Conservation (phyloP, 2,113 vertebrate species). For the Melanocharis versteri region DNA sequence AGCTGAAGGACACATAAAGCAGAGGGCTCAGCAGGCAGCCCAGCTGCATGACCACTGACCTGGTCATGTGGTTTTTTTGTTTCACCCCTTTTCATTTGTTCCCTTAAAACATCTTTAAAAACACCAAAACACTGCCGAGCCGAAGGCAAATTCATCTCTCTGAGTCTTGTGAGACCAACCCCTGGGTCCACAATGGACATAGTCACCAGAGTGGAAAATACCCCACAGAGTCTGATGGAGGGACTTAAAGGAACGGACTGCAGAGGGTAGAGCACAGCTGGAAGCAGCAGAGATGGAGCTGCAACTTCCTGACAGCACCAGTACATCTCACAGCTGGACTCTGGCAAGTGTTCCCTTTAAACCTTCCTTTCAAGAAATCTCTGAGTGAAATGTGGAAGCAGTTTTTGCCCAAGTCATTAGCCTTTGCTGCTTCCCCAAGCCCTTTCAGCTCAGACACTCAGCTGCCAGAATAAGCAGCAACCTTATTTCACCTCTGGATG, state of each 20-base stretch:
- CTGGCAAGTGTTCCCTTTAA: background rate
- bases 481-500: background rate
- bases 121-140: background rate
- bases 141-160: background rate
- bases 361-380: background rate
- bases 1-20: background rate
- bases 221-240: background rate
- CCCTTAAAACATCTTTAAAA: background rate
- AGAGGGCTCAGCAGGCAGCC: background rate
- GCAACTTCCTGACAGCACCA: background rate
- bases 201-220: background rate
- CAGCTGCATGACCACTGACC: accelerated
- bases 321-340: background rate
- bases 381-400: background rate
- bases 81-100: background rate
- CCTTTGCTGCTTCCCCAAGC: background rate
- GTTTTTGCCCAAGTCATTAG: background rate
- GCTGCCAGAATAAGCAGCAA: background rate
- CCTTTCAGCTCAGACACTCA: background rate
- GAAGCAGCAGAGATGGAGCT: background rate
- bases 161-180: background rate
- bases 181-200: accelerated
- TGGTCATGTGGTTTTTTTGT: background rate
- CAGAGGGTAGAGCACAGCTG: background rate
- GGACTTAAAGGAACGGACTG: background rate